Conservation (phyloP, 2,888 invertebrate genomes). For the Auanema freiburgensis region DNA sequence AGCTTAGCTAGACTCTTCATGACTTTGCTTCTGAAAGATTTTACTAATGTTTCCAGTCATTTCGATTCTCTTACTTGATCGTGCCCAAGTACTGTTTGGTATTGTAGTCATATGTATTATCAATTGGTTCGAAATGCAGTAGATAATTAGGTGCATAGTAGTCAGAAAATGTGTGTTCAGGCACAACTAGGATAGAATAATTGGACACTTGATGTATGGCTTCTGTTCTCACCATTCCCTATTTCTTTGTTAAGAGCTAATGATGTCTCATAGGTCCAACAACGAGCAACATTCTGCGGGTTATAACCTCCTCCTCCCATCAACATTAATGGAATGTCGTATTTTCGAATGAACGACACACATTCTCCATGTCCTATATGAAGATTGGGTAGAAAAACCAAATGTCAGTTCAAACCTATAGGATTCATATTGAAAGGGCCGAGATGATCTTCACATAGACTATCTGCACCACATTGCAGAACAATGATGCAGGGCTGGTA, state of each 20-base stretch:
- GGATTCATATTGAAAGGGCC: constrained; percentile 78
- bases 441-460: constrained; percentile 89
- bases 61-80: constrained; percentile 32
- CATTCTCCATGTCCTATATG: constrained; percentile 69
- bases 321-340: constrained; percentile 91
- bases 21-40: constrained; percentile 35
- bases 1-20: constrained; percentile 48
- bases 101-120: constrained; percentile 48
- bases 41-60: neutral
- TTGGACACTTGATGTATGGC: no score
- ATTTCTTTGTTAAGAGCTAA: constrained; percentile 56
- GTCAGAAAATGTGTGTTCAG: constrained; percentile 57
- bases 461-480: constrained; percentile 97
- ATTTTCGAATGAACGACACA: constrained; percentile 95
- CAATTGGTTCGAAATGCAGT: constrained; percentile 55
- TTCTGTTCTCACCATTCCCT: constrained; percentile 46
- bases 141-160: constrained; percentile 58
- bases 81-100: constrained; percentile 43
- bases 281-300: constrained; percentile 67
- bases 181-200: constrained; percentile 54
- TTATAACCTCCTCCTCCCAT: constrained; percentile 77
- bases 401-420: no score
- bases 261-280: constrained; percentile 99
- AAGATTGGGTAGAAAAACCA: no score
- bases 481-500: constrained; percentile 94